These are phyloP conservation scores for Thecophora atra DNA, from an alignment of 2,888 invertebrate genomes.

Conservation along the genomic window DNA sequence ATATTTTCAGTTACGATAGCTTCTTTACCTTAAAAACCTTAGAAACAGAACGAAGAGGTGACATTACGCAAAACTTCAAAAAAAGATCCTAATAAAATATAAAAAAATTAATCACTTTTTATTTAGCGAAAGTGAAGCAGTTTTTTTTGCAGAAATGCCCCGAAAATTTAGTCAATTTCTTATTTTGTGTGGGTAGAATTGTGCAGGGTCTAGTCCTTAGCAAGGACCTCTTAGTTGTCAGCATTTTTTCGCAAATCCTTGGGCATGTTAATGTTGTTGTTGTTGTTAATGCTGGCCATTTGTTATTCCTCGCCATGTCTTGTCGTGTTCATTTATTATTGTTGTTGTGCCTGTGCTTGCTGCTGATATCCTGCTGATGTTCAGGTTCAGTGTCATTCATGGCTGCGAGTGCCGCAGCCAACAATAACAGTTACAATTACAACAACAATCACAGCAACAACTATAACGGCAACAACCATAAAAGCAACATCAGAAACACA, in stretches of 20 bases:
- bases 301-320: background rate
- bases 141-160: too few relatives aligned
- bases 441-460: slow-evolving; percentile 14
- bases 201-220: too few relatives aligned
- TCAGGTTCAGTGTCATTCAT: background rate
- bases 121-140: too few relatives aligned
- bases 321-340: background rate
- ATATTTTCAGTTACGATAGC: too few relatives aligned
- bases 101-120: too few relatives aligned
- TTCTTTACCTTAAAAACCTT: too few relatives aligned
- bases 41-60: too few relatives aligned
- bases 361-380: slow-evolving; percentile 9
- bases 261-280: background rate
- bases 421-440: slow-evolving; percentile 14
- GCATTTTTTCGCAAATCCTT: background rate
- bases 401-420: background rate
- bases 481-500: slow-evolving; percentile 17
- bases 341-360: background rate
- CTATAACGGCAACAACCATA: slow-evolving; percentile 13
- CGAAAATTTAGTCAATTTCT: too few relatives aligned
- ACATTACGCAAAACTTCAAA: too few relatives aligned
- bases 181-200: too few relatives aligned
- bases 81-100: too few relatives aligned
- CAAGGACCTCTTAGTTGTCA: background rate
- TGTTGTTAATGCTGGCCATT: background rate